A percentile compares a stretch with the other conserved stretches of the same genome.
phyloP scores from a whole-genome alignment of 1,140 invertebrate genomes.

The Tyrophagus putrescentiae region DNA sequence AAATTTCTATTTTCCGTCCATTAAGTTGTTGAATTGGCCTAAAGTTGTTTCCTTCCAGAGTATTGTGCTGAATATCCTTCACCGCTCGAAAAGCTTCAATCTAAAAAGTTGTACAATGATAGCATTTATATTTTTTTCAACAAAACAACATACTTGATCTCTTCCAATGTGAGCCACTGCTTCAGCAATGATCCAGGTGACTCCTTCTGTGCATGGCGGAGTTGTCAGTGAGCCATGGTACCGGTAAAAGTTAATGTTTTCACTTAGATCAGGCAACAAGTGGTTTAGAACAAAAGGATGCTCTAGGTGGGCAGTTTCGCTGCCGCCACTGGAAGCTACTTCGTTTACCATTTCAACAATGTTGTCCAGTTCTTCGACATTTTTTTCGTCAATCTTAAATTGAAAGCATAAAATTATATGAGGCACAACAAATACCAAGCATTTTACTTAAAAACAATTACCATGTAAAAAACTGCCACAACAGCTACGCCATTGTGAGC shows the following conservation, averaged over 20 bases:
- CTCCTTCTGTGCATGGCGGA: conserved; percentile 51
- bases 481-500: conserved; percentile 48
- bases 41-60: conserved; percentile 29
- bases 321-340: not conserved
- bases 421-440: not conserved
- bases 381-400: not conserved
- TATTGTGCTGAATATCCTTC: not conserved
- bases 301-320: not conserved
- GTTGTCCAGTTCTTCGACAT: conserved; percentile 36
- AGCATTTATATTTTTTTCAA: too few relatives aligned
- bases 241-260: conserved; percentile 41
- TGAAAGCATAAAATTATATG: not conserved
- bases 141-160: conserved; percentile 45
- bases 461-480: conserved; percentile 45
- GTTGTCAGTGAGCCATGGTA: conserved; percentile 61
- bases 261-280: not conserved
- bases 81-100: not conserved
- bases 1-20: conserved; percentile 26
- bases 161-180: conserved; percentile 43
- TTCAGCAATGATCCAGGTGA: conserved; percentile 54
- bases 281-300: conserved; percentile 11
- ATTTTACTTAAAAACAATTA: not conserved
- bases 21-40: conserved; percentile 29
- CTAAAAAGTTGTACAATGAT: too few relatives aligned
- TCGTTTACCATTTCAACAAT: conserved; percentile 1